Conservation (phyloP, 1,140 invertebrate species). For the Limonius californicus region DNA sequence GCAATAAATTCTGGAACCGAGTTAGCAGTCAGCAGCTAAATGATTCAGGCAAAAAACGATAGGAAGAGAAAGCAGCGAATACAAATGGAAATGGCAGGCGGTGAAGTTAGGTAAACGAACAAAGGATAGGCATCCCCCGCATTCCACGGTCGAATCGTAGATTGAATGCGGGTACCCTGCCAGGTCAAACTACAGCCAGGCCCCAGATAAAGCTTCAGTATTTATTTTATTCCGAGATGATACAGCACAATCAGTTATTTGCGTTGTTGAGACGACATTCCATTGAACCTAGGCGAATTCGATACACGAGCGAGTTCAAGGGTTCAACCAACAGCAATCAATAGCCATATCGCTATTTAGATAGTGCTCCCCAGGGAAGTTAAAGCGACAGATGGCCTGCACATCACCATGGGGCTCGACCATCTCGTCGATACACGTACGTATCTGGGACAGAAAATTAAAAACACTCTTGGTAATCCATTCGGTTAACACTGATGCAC, state of each 20-base stretch:
- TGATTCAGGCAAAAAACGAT: neutral
- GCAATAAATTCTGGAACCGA: neutral
- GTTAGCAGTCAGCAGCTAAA: neutral
- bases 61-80: constrained; percentile 1
- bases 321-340: constrained; percentile 10
- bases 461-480: neutral
- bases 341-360: constrained; percentile 3
- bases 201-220: neutral
- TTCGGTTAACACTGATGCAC: neutral
- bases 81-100: constrained; percentile 11
- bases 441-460: neutral
- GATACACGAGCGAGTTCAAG: constrained; percentile 6
- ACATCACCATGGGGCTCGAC: constrained; percentile 17
- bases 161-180: neutral
- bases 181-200: neutral
- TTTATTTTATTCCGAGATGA: neutral
- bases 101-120: constrained; percentile 12
- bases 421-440: neutral
- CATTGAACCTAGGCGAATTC: constrained; percentile 4
- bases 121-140: constrained; percentile 6
- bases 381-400: constrained; percentile 18
- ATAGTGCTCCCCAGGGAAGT: neutral
- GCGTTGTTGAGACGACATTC: constrained; percentile 6
- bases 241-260: constrained; percentile 8
- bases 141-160: neutral